Conservation (phyloP, 35 echinoderm and acorn worm species). For the Acanthaster planci region DNA sequence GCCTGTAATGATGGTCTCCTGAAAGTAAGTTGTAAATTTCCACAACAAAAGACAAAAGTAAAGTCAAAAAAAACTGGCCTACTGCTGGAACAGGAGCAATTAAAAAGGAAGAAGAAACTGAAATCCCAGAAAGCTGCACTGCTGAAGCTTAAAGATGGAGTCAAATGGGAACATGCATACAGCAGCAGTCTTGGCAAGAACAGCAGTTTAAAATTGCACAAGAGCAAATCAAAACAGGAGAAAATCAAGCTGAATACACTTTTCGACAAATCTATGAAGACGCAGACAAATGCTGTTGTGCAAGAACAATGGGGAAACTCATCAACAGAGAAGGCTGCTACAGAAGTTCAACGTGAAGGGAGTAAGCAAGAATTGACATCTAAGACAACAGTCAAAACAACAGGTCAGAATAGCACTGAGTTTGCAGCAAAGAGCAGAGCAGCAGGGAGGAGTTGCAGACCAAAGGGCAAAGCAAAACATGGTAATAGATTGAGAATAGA, state of each 20-base stretch:
- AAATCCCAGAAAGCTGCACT: background rate
- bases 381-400: background rate
- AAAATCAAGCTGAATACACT: constrained; percentile 7
- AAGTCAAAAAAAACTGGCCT: background rate
- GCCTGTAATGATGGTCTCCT: too few relatives aligned
- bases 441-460: background rate
- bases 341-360: background rate
- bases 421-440: background rate
- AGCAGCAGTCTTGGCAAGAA: background rate
- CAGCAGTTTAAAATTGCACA: too few relatives aligned
- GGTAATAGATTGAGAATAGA: background rate
- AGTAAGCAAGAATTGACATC: background rate
- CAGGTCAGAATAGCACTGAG: background rate
- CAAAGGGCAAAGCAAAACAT: constrained; percentile 2
- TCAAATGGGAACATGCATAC: background rate
- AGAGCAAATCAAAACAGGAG: background rate
- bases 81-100: background rate
- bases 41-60: too few relatives aligned
- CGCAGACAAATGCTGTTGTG: background rate
- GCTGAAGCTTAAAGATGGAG: constrained; percentile 10
- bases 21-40: too few relatives aligned
- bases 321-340: background rate
- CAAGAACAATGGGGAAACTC: background rate
- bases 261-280: background rate
- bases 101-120: background rate